Conservation (phyloP, 2,113 vertebrate genomes). For the Chaetodon trifascialis region DNA sequence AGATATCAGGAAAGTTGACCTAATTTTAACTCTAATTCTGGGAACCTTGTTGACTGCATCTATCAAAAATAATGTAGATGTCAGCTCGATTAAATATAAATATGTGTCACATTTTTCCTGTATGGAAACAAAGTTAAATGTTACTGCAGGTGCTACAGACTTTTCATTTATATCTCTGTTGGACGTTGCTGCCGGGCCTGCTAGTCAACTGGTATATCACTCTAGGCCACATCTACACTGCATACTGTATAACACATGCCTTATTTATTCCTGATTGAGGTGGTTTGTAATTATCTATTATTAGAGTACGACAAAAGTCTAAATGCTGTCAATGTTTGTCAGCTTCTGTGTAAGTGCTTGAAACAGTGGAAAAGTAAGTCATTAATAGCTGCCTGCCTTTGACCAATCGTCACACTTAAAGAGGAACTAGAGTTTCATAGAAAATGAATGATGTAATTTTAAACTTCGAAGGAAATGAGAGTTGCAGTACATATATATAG, state of each 20-base stretch:
- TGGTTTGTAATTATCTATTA: no score
- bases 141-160: not conserved
- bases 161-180: not conserved
- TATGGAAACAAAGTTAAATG: no score
- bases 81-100: not conserved
- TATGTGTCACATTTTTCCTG: not conserved
- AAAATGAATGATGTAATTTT: not conserved
- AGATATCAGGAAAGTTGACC: not conserved
- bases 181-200: not conserved
- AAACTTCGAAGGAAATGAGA: not conserved
- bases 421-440: not conserved
- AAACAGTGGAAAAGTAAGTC: not conserved
- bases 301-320: not conserved
- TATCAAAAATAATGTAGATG: not conserved
- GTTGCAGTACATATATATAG: no score
- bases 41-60: not conserved
- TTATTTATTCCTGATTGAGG: not conserved
- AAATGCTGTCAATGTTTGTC: not conserved
- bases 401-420: not conserved
- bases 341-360: not conserved
- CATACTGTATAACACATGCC: not conserved
- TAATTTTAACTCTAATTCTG: not conserved
- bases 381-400: not conserved
- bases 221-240: not conserved
- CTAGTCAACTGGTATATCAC: not conserved